Conservation (phyloP, 2,113 vertebrate species). For the Anoplopoma fimbria region DNA sequence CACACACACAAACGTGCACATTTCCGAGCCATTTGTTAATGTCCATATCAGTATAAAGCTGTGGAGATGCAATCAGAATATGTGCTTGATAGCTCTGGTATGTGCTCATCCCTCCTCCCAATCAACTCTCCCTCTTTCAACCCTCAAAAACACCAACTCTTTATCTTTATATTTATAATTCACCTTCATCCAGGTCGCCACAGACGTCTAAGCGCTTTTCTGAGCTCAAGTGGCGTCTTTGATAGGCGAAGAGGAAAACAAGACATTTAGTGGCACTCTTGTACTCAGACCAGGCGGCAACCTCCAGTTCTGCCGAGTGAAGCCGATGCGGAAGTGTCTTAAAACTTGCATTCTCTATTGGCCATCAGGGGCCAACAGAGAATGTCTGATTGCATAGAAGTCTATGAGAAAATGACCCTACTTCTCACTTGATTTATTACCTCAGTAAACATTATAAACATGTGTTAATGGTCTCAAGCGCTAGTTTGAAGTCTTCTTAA, state of each 20-base stretch:
- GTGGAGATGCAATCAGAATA: conserved; percentile 22
- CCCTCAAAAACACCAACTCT: neutral
- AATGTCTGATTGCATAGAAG: neutral
- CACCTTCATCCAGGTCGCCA: conserved; percentile 20
- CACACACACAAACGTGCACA: neutral
- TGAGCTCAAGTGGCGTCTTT: conserved; percentile 43
- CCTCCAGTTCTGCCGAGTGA: neutral
- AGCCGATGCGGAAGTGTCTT: neutral
- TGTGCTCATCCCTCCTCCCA: neutral
- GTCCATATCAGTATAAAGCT: conserved; percentile 25
- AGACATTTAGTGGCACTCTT: conserved; percentile 45
- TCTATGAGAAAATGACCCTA: neutral
- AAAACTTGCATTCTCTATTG: too few relatives aligned
- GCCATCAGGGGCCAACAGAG: neutral
- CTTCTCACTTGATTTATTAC: neutral
- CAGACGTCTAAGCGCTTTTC: conserved; percentile 30
- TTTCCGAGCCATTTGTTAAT: conserved; percentile 29
- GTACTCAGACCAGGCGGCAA: neutral
- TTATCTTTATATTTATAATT: neutral
- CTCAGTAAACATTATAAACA: neutral
- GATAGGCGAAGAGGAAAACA: conserved; percentile 60
- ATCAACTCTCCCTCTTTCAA: neutral
- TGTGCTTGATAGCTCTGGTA: conserved; percentile 5
- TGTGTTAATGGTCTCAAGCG: neutral
- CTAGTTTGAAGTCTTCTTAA: neutral